Base-by-base conservation (phyloP, 2,888 invertebrate species). In the Noctua pronuba region DNA sequence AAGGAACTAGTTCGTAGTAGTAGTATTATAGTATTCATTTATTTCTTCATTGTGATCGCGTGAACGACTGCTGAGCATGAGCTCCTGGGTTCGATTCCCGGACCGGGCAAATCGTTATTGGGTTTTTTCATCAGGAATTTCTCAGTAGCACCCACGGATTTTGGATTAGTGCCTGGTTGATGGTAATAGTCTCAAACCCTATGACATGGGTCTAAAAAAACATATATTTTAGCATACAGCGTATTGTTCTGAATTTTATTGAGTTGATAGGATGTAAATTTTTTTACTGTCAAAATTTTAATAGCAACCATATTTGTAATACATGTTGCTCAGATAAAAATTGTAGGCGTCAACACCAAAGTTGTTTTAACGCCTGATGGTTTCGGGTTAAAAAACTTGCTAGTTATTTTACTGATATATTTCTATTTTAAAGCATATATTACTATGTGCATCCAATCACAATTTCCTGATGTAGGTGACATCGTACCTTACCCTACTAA, bases 241-340 rank as follows among this genome's bases (percentile, higher is more conserved):
- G 2, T 3, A 24, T 24, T 64, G 24, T 38, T n/a, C n/a, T n/a
- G 24, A 64, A n/a, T 64, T 38, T 24, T 2, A 58, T 58, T 31
- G 7, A 58, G 31, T 60, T 35, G 31, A 35, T 3, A 10, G 10
- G 4, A 21, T 18, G 10, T 60, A 0, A 31, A 8, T 31, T 31
- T 41, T 64, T 28, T 8, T 28, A 49, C 80, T 80, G 49, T 35
- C 10, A 35, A 10, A 75, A 66, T 62, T 0, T 1, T 35, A 64
- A 58, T 69, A 81, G 83, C 83, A 83, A 85, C 1, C 24, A 0
- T 35, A 55, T 72, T 72, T 49, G 1, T 16, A 62, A 68, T 31
- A n/a, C 7, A 58, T 16, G 60, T 62, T 82, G 84, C 84, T 78
- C 49, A 4, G n/a, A 4, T 4, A 60, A 55, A 64, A 75, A 1